Base-by-base conservation (phyloP, 2,113 vertebrate genomes). In the Alethe castanea region DNA sequence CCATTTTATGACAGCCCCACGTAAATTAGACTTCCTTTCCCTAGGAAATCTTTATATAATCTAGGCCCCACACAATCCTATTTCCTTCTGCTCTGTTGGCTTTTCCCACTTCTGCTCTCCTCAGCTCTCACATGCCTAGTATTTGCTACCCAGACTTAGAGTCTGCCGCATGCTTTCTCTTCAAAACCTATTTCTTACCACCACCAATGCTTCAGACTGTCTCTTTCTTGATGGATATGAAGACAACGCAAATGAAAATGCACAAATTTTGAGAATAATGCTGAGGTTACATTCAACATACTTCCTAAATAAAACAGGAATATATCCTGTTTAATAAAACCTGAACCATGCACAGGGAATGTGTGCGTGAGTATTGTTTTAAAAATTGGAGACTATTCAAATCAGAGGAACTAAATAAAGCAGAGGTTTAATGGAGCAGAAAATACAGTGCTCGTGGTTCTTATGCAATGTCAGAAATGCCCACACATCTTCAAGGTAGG, bases 351-450 rank as follows among this genome's bases (percentile, higher is more conserved):
- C 19, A 50, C 5, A 48, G 29, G 31, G 42, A 62, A 31, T 69
- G 24, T 0, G 2, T 35, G 29, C 6, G 4, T 18, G 15, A 16
- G 0, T 73, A 52, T 18, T 82, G 54, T 59, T 90, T 91, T 22
- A 77, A 94, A 93, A 80, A 62, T 12, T 18, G 88, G 56, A 82
- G 74, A n/a, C 48, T 83, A 83, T 73, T 92, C n/a, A 92, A 92
- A 93, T 83, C 50, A 86, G 44, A 86, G 19, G 72, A 86, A 57
- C 88, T 92, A 93, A 83, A 95, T 71, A 88, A 90, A 96, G 88
- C 65, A 42, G 71, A 26, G 47, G 60, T 61, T 95, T 83, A 96
- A 94, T 31, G 69, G 52, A 88, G 86, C 56, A 19, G 79, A 95
- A 96, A 90, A 86, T 47, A 77, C 29, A 73, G 50, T 0, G 0